Evolutionary conservation across 2,888 invertebrate genomes (phyloP).

Genomic region (Dryadula phaetusa): DNA sequence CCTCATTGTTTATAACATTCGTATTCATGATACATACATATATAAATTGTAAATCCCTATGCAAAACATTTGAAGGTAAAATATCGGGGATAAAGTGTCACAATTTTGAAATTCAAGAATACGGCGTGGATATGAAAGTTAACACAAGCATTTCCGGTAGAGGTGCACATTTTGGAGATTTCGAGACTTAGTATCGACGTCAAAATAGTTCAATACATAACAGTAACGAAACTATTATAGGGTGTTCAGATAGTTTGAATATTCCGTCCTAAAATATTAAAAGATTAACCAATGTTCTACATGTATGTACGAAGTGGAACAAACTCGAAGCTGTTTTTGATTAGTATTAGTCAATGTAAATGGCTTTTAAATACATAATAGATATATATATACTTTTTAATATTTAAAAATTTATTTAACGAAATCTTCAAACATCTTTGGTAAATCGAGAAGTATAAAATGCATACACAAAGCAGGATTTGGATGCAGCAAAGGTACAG

Average conservation of each 20-base stretch:
- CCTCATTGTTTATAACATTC: background rate
- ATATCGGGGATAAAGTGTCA: constrained; percentile 29
- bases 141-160: constrained; percentile 71
- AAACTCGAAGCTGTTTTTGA: background rate
- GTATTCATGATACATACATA: background rate
- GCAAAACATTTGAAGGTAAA: constrained; percentile 24
- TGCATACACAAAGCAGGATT: constrained; percentile 71
- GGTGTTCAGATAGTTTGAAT: constrained; percentile 46
- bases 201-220: constrained; percentile 68
- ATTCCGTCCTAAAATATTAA: too few species aligned
- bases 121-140: constrained; percentile 67
- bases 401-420: background rate
- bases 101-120: constrained; percentile 69
- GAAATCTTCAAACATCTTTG: constrained; percentile 55
- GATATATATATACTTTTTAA: background rate
- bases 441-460: constrained; percentile 54
- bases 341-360: too few species aligned
- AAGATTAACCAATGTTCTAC: too few species aligned
- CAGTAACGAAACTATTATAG: constrained; percentile 50
- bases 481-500: constrained; percentile 58
- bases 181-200: constrained; percentile 63
- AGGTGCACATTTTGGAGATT: constrained; percentile 79
- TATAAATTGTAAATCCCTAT: constrained; percentile 23
- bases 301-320: background rate
- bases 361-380: background rate